A percentile compares a stretch with the other conserved stretches of the same genome.
phyloP scores from a whole-genome alignment of 1,140 invertebrate genomes.

The Idris sp. region DNA sequence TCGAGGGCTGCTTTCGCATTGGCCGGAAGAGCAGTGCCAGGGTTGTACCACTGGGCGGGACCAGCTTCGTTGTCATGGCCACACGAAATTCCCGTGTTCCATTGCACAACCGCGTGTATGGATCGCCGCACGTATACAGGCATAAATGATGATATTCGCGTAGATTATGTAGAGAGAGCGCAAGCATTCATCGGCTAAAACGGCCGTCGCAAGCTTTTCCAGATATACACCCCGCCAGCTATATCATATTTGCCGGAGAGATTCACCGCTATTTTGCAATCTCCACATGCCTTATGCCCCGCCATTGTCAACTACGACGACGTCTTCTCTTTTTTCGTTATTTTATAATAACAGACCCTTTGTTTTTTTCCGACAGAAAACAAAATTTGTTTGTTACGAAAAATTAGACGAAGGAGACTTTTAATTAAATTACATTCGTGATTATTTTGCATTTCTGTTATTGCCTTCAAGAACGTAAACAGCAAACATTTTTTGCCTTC shows the following conservation, averaged over 20 bases:
- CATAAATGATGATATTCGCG: constrained; percentile 51
- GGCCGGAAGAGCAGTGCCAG: constrained; percentile 57
- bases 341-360: no score
- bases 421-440: no score
- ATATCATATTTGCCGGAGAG: constrained; percentile 42
- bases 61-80: constrained; percentile 64
- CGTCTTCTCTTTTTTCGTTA: constrained; percentile 37
- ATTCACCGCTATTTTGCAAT: background rate
- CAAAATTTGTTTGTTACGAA: no score
- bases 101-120: constrained; percentile 19
- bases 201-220: constrained; percentile 39
- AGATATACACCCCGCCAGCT: constrained; percentile 45
- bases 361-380: no score
- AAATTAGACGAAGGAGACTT: no score
- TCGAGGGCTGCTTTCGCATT: constrained; percentile 49
- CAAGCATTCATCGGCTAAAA: constrained; percentile 33
- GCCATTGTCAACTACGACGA: no score
- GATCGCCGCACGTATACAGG: constrained; percentile 35
- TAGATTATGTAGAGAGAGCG: constrained; percentile 22
- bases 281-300: no score
- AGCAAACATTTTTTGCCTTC: no score
- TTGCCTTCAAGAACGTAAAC: no score
- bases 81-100: constrained; percentile 55
- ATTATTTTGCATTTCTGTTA: no score
- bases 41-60: constrained; percentile 67